Conservation (phyloP, 1,140 invertebrate species). For the Cylas formicarius region DNA sequence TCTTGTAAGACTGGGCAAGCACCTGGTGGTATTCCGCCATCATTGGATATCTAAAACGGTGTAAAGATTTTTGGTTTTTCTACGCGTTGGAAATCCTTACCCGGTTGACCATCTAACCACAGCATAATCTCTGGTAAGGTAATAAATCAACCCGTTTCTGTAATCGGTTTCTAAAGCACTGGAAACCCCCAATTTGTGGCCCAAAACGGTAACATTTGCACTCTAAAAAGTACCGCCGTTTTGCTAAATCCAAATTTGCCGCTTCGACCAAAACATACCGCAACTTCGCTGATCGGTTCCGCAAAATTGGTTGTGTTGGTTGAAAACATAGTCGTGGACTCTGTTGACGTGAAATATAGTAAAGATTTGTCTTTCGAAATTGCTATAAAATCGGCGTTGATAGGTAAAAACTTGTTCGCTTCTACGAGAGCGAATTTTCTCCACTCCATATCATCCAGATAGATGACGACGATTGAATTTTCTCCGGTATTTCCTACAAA, state of each 20-base stretch:
- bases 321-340: neutral
- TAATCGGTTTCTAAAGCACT: conserved; percentile 31
- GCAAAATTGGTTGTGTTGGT: too few relatives aligned
- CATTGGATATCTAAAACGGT: conserved; percentile 30
- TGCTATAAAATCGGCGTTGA: conserved; percentile 17
- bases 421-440: neutral
- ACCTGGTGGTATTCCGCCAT: conserved; percentile 36
- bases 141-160: conserved; percentile 36
- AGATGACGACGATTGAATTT: conserved; percentile 13
- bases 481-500: conserved; percentile 25
- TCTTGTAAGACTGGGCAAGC: conserved; percentile 33
- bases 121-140: conserved; percentile 36
- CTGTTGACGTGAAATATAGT: conserved; percentile 17
- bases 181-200: conserved; percentile 37
- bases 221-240: conserved; percentile 12
- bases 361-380: conserved; percentile 13
- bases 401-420: neutral
- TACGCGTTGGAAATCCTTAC: conserved; percentile 22
- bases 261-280: too few relatives aligned
- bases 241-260: too few relatives aligned
- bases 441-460: conserved; percentile 7
- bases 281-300: too few relatives aligned
- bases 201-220: conserved; percentile 25
- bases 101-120: conserved; percentile 38
- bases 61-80: conserved; percentile 5